Evolutionary conservation across 2,113 vertebrate species (phyloP).

Genomic region (Sapajus apella): DNA sequence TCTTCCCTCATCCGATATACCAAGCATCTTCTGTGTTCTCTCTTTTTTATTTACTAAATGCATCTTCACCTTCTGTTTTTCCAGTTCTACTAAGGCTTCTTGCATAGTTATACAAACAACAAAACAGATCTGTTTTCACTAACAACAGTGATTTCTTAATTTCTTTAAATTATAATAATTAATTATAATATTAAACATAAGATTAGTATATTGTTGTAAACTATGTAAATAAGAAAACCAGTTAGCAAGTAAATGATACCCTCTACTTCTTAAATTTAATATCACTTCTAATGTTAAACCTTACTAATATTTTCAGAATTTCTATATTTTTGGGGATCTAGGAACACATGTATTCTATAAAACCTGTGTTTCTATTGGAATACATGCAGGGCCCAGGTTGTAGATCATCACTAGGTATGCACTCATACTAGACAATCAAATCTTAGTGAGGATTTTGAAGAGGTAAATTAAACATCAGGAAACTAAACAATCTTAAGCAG

Average conservation of each 20-base stretch:
- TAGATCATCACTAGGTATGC: not conserved
- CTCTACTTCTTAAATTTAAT: not conserved
- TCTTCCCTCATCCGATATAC: not conserved
- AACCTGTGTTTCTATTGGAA: not conserved
- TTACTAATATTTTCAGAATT: not conserved
- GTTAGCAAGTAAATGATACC: not conserved
- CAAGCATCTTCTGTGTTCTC: not conserved
- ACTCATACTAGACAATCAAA: not conserved
- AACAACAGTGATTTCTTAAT: not conserved
- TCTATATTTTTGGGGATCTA: not conserved
- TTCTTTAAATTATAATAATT: not conserved
- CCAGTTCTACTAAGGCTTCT: not conserved
- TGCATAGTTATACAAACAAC: not conserved
- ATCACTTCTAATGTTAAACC: not conserved
- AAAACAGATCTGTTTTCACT: not conserved
- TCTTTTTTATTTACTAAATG: not conserved
- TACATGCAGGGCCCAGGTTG: fast-evolving
- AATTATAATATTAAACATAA: not conserved
- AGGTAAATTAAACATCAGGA: not conserved
- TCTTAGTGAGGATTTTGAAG: not conserved
- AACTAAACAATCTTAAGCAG: not conserved
- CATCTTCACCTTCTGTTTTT: not conserved
- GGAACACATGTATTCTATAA: not conserved
- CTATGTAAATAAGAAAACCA: not conserved
- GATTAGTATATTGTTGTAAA: not conserved